phyloP scores from a whole-genome alignment of 2,113 vertebrate genomes.

The Tragelaphus scriptus region DNA sequence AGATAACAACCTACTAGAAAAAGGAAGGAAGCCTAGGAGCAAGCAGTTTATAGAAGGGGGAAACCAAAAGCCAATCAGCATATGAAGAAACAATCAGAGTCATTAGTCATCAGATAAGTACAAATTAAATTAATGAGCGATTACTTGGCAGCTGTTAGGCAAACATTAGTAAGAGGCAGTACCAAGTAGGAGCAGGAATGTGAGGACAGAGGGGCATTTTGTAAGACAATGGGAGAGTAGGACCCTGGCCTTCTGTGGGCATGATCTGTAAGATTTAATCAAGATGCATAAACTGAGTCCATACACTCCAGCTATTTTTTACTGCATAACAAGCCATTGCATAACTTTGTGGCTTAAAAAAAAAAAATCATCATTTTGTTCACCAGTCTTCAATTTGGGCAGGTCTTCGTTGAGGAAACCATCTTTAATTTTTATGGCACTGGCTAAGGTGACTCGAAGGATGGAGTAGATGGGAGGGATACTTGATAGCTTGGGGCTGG shows the following conservation, averaged over 20 bases:
- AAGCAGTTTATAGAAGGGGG: background rate
- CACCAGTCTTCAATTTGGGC: background rate
- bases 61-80: background rate
- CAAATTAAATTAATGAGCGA: background rate
- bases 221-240: background rate
- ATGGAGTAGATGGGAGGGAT: background rate
- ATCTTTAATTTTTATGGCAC: background rate
- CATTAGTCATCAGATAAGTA: background rate
- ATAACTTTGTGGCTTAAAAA: background rate
- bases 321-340: background rate
- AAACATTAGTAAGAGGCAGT: background rate
- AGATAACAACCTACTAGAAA: background rate
- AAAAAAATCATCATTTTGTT: background rate
- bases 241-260: accelerated
- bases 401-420: background rate
- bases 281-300: background rate
- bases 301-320: too few relatives aligned
- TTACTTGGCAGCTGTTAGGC: background rate
- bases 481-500: background rate
- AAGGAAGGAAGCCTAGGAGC: background rate
- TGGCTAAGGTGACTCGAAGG: background rate
- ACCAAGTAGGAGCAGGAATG: background rate
- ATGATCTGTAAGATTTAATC: background rate
- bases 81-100: background rate
- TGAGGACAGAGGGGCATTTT: background rate